Evolutionary conservation across 2,113 vertebrate species (phyloP).

Genomic region (Amphiprion ocellaris): DNA sequence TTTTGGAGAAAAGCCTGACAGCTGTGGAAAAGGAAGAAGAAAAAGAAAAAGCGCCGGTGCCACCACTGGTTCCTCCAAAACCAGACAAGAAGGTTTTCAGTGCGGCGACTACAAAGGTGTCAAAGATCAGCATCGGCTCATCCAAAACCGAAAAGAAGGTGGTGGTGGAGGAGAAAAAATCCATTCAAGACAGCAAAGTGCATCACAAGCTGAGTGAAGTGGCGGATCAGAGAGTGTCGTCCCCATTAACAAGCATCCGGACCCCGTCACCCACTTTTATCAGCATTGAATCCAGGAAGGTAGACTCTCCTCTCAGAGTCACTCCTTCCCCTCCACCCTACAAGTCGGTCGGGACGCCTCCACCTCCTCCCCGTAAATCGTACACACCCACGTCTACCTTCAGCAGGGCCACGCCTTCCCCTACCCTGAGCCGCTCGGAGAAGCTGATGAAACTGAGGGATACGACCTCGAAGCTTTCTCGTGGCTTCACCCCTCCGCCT

Average conservation of each 20-base stretch:
- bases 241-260: slow-evolving; percentile 85
- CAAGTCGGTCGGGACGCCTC: slow-evolving; percentile 77
- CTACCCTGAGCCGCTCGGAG: slow-evolving; percentile 86
- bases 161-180: slow-evolving; percentile 69
- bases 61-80: slow-evolving; percentile 35
- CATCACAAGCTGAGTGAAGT: slow-evolving; percentile 65
- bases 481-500: slow-evolving; percentile 69
- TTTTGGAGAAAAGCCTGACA: slow-evolving; percentile 79
- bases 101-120: slow-evolving; percentile 73
- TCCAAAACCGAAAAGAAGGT: slow-evolving; percentile 78
- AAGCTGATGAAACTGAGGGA: slow-evolving; percentile 90
- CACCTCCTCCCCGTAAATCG: slow-evolving; percentile 79
- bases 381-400: slow-evolving; percentile 75
- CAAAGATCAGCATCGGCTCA: slow-evolving; percentile 79
- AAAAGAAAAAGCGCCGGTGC: slow-evolving; percentile 35
- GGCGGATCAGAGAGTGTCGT: slow-evolving; percentile 74
- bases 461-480: slow-evolving; percentile 86
- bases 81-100: slow-evolving; percentile 71
- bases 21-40: slow-evolving; percentile 69
- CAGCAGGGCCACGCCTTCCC: slow-evolving; percentile 82
- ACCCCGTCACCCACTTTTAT: slow-evolving; percentile 92
- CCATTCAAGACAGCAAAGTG: slow-evolving; percentile 67
- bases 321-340: slow-evolving; percentile 82
- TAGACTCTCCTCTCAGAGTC: slow-evolving; percentile 83
- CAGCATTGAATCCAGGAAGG: slow-evolving; percentile 89